A percentile compares a stretch with the other conserved stretches of the same genome.
Evolutionary conservation across 1,140 invertebrate species (phyloP).

Genomic region (Orchesella cincta): DNA sequence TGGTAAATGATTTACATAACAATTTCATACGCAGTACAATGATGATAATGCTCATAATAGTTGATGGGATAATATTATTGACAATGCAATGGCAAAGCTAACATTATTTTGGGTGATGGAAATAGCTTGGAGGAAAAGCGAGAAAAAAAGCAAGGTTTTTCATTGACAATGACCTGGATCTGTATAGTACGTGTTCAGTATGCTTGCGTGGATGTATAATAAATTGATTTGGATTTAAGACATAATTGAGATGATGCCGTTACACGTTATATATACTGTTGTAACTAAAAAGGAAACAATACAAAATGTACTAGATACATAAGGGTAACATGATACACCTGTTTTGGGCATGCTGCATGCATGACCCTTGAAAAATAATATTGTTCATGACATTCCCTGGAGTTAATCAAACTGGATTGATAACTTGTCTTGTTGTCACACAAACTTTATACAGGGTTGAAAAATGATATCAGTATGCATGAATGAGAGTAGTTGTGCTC

Average conservation of each 20-base stretch:
- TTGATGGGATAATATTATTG: no score
- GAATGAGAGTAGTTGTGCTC: no score
- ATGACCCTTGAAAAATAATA: background rate
- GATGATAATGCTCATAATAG: background rate
- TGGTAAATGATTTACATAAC: conserved; percentile 1
- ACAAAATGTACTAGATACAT: background rate
- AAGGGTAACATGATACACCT: background rate
- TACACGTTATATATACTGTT: no score
- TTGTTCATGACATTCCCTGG: background rate
- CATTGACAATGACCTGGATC: conserved; percentile 15
- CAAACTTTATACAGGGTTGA: no score
- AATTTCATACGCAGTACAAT: background rate
- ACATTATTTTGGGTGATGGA: background rate
- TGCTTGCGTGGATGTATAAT: no score
- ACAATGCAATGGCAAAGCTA: background rate
- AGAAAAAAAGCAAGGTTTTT: background rate
- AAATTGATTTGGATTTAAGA: no score
- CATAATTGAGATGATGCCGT: no score
- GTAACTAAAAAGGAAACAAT: background rate
- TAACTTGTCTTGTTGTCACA: no score
- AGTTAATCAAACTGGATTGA: background rate
- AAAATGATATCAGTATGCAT: no score
- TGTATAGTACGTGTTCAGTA: background rate
- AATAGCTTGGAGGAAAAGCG: background rate
- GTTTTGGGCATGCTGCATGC: background rate